Base-by-base conservation (phyloP, 2,797 vertebrate species). In the Graptemys geographica region DNA sequence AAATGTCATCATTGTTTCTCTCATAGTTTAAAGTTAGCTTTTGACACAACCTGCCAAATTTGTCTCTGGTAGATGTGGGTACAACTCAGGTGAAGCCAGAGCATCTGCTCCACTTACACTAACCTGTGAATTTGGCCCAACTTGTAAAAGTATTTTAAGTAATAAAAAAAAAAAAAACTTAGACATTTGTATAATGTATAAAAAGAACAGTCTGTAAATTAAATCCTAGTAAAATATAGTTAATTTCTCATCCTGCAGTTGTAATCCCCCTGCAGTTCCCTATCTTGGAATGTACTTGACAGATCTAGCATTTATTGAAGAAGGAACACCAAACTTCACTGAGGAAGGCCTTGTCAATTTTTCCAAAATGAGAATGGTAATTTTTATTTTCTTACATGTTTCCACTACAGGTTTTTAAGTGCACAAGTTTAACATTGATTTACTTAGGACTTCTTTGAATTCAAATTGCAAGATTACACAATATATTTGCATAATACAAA, bases 311-410 rank as follows among this genome's bases (percentile, higher is more conserved):
- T 99, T 99, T 94, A 99, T 99, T 41, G 99, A 99, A 96, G 99
- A 99, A 97, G 99, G 99, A 95, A 99, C 99, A 25, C 99, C 99
- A 56, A 99, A 99, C 96, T 99, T 99, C 87, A 99, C 99, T 7
- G 99, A 99, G 93, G 99, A 99, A 96, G 99, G 99, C 93, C 99
- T 99, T 81, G 99, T 99, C 92, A 99, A 99, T 98, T 99, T 99
- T 97, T 99, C 99, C 97, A 99, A 99, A 98, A 99, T 99, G 99
- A 99, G 99, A 98, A 99, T 99, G 99, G 99, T 99, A 98, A 95
- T 98, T 97, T 81, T 90, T 51, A 21, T 8, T 92, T 90, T 11
- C 31, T 52, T 88, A 31, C 1, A 5, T 3, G 11, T 21, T 89
- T 95, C 23, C 1, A 16, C 11, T 85, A 49, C 23, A 79, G n/a